A percentile compares a stretch with the other conserved stretches of the same genome.
phyloP scores from a whole-genome alignment of 2,888 invertebrate genomes.

The Xylota segnis region DNA sequence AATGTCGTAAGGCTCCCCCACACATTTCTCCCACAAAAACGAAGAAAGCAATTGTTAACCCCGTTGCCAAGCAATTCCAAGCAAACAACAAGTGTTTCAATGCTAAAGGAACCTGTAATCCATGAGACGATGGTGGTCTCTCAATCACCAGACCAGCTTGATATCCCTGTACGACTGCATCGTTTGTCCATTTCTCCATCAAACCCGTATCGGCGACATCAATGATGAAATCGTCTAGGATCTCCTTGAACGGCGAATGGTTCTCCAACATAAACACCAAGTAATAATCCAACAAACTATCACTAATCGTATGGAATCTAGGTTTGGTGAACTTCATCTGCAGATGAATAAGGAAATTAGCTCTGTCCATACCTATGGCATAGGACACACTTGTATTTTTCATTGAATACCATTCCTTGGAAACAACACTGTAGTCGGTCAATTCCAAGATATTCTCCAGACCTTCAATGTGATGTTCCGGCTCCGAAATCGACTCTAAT shows the following conservation, averaged over 20 bases:
- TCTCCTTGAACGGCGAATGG: constrained; percentile 51
- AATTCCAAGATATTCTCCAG: neutral
- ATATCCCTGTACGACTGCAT: constrained; percentile 9
- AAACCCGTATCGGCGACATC: constrained; percentile 24
- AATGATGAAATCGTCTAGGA: constrained; percentile 26
- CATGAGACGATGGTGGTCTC: neutral
- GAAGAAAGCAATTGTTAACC: neutral
- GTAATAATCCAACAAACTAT: constrained; percentile 18
- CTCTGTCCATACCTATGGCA: constrained; percentile 11
- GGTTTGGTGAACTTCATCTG: constrained; percentile 17
- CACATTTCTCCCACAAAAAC: constrained; percentile 16
- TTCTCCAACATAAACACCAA: neutral
- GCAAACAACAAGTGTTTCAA: constrained; percentile 28
- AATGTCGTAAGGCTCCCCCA: too few relatives aligned
- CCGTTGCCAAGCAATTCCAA: constrained; percentile 35
- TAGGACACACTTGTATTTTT: constrained; percentile 40
- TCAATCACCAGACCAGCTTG: neutral
- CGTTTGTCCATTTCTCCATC: constrained; percentile 32
- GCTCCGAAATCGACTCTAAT: neutral
- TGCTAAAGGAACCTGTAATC: constrained; percentile 2
- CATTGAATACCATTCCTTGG: constrained; percentile 18
- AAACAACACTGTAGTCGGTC: neutral
- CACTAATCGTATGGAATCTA: constrained; percentile 2
- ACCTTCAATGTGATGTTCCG: neutral
- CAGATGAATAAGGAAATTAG: neutral